Evolutionary conservation across 2,888 invertebrate species (phyloP), one percentile per base, ranked within the genome.

Genomic region (Nineta flava): DNA sequence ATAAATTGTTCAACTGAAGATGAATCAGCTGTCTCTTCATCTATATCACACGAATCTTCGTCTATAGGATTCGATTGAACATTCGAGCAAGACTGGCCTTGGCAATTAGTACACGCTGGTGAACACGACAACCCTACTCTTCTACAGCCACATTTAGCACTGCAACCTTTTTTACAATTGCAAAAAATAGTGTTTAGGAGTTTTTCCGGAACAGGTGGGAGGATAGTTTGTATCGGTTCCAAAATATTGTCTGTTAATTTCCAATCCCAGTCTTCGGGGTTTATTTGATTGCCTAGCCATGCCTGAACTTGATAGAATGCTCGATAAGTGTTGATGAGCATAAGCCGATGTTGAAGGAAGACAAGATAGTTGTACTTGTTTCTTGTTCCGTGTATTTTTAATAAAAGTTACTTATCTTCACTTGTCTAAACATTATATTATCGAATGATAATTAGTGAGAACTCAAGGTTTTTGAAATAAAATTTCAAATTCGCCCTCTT

Each of bases 321-420:
- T 38, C 54, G 53, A 53, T 44, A 53, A 38, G 51, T 57, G 55
- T 55, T 55, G 54, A 50, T 53, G 49, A 53, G 53, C 56, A 32
- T 7, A 32, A 44, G 46, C 54, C 6, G 41, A 41, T 34, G 50
- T 54, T 55, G 57, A 56, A 55, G 53, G 52, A 53, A 55, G 53
- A 55, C 52, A 53, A 52, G 56, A 44, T 52, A 55, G 51, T 52
- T 55, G 53, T 7, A 54, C 53, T 53, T 50, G 50, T 51, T 52
- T 54, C 41, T 56, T 54, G 35, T 53, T 53, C n/a, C n/a, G n/a
- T n/a, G n/a, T n/a, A n/a, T n/a, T n/a, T n/a, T n/a, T n/a, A n/a
- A n/a, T n/a, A n/a, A n/a, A n/a, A n/a, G n/a, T n/a, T n/a, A n/a
- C n/a, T n/a, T n/a, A n/a, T n/a, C n/a, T n/a, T n/a, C n/a, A n/a